Conservation (phyloP, 1,140 invertebrate species). For the Heterodera carotae region DNA sequence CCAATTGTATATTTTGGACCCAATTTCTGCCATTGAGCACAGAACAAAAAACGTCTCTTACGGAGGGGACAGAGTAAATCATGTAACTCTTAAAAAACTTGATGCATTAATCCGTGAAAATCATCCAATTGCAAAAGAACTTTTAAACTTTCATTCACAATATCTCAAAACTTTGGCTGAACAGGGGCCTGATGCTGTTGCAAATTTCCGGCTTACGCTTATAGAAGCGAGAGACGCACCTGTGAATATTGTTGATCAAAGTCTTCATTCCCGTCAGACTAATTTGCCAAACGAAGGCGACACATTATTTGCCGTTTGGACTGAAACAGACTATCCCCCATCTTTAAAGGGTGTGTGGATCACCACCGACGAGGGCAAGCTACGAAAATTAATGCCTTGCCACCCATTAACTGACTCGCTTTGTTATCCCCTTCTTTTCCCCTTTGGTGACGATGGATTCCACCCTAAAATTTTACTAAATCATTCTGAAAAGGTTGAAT, state of each 20-base stretch:
- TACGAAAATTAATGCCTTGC: neutral
- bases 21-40: neutral
- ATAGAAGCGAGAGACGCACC: neutral
- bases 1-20: neutral
- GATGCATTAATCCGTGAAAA: neutral
- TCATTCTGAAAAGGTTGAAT: neutral
- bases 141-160: constrained; percentile 3
- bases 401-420: neutral
- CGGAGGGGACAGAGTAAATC: neutral
- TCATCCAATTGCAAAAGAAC: constrained; percentile 1
- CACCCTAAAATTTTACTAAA: neutral
- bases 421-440: neutral
- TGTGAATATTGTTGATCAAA: neutral
- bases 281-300: neutral
- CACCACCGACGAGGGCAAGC: neutral
- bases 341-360: neutral
- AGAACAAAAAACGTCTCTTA: neutral
- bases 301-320: neutral
- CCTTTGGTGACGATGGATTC: neutral
- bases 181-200: too few relatives aligned
- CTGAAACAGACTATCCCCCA: neutral
- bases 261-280: neutral
- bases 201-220: too few relatives aligned
- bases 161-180: neutral
- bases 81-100: neutral